Evolutionary conservation across 2,113 vertebrate species (phyloP).

Genomic region (Australoheros scitulus): DNA sequence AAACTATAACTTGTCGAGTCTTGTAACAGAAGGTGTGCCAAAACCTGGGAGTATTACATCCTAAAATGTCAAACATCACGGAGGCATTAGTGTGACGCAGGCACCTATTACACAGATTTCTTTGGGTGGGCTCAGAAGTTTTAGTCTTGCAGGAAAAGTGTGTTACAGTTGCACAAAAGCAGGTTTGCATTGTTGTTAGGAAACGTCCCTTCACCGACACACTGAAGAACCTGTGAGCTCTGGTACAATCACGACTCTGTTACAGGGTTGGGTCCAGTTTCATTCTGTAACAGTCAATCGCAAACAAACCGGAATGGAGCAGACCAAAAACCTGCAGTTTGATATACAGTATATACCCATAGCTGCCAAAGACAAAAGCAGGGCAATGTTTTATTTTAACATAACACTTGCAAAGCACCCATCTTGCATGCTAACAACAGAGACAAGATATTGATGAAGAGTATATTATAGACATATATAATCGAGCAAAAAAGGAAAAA

Average conservation of each 20-base stretch:
- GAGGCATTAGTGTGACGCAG: slow-evolving; percentile 14
- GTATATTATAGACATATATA: slow-evolving; percentile 67
- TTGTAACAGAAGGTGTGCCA: slow-evolving; percentile 53
- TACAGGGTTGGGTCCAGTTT: slow-evolving; percentile 39
- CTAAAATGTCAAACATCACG: slow-evolving; percentile 27
- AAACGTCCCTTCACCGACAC: slow-evolving; percentile 30
- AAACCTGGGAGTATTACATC: slow-evolving; percentile 36
- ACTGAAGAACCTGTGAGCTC: slow-evolving; percentile 41
- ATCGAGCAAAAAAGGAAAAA: slow-evolving; percentile 52
- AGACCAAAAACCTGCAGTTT: slow-evolving; percentile 24
- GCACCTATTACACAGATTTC: slow-evolving; percentile 18
- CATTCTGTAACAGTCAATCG: slow-evolving; percentile 36
- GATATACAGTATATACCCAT: slow-evolving; percentile 24
- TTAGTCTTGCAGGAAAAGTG: slow-evolving; percentile 29
- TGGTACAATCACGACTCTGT: slow-evolving; percentile 56
- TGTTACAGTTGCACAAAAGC: slow-evolving; percentile 20
- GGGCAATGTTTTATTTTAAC: slow-evolving; percentile 55
- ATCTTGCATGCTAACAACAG: slow-evolving; percentile 64
- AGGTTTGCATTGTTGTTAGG: slow-evolving; percentile 38
- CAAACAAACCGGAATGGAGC: slow-evolving; percentile 26
- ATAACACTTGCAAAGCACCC: slow-evolving; percentile 53
- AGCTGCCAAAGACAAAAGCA: slow-evolving; percentile 71
- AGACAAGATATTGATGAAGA: slow-evolving; percentile 51
- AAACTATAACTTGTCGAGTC: slow-evolving; percentile 39
- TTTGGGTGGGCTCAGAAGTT: slow-evolving; percentile 2